Evolutionary conservation across 2,113 vertebrate genomes (phyloP), one percentile per base, ranked within the genome.

Genomic region (Melanotaenia duboulayi): DNA sequence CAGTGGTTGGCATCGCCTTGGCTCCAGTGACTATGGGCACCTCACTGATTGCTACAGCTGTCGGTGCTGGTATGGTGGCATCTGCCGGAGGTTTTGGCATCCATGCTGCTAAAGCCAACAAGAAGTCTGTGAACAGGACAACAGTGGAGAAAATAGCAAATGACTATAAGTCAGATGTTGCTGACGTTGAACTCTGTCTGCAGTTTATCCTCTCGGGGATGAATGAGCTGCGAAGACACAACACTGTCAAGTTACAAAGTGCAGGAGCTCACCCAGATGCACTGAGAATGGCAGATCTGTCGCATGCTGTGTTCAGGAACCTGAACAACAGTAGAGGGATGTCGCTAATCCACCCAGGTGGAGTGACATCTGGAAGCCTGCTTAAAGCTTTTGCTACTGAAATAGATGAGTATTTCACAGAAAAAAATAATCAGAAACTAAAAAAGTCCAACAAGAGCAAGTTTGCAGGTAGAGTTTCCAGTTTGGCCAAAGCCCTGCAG

Each of bases 11-110:
- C 10, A 67, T 94, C 0, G 83, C 64, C 60, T 51, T 93, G 13
- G 92, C 91, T 7, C 94, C 92, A 0, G 0, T 87, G 4, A 94
- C 91, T 48, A 22, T 93, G 51, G 91, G 92, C 0, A n/a, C 46
- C 42, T 93, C 92, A 0, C 76, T 94, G 39, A 70, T 90, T 0
- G 86, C 81, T 0, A 90, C 91, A 1, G 91, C 82, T 0, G 63
- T 92, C 0, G 92, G 94, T 0, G 82, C 85, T 11, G 92, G 92
- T 2, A 86, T 94, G 70, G 80, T 89, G 40, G 89, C 71, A 0
- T 89, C 88, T 0, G 92, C 92, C 4, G 89, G 90, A 1, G 86
- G 91, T 1, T 82, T 94, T 7, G 81, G 91, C 0, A 82, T 65
- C 13, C 71, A 74, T 2, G 69, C 66, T 1, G 82, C 51, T 0